A percentile compares a stretch with the other conserved stretches of the same genome.
phyloP scores from a whole-genome alignment of 2,797 vertebrate genomes.

The Phalanger gymnotis region DNA sequence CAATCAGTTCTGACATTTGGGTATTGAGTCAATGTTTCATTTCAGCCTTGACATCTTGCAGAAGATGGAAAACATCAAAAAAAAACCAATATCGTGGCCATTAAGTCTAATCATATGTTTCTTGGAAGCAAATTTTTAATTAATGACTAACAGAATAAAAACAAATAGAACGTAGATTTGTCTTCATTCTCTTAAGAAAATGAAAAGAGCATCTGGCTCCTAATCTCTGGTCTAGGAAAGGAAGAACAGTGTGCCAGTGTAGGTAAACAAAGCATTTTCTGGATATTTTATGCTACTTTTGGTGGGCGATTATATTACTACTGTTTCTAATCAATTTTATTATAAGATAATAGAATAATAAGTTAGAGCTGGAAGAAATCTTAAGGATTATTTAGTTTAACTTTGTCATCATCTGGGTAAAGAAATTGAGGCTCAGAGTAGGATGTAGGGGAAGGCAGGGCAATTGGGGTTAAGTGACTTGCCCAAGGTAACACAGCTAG shows the following conservation, averaged over 20 bases:
- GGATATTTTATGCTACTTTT: background rate
- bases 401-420: background rate
- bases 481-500: no score
- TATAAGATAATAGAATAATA: background rate
- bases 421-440: background rate
- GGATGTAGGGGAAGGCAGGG: no score
- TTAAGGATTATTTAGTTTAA: background rate
- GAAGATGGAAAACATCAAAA: constrained; percentile 44
- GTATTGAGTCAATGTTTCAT: constrained; percentile 56
- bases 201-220: background rate
- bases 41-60: background rate
- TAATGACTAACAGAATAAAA: constrained; percentile 48
- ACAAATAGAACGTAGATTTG: rapidly evolving
- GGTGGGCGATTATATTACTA: background rate
- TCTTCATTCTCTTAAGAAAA: background rate
- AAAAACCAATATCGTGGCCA: constrained; percentile 25
- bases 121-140: constrained; percentile 42
- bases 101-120: background rate
- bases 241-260: rapidly evolving
- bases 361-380: background rate
- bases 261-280: background rate
- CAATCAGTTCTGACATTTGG: constrained; percentile 53
- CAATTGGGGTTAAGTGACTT: no score
- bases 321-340: background rate
- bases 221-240: background rate